Conservation (phyloP, 2,888 invertebrate species). For the Operophtera brumata region DNA sequence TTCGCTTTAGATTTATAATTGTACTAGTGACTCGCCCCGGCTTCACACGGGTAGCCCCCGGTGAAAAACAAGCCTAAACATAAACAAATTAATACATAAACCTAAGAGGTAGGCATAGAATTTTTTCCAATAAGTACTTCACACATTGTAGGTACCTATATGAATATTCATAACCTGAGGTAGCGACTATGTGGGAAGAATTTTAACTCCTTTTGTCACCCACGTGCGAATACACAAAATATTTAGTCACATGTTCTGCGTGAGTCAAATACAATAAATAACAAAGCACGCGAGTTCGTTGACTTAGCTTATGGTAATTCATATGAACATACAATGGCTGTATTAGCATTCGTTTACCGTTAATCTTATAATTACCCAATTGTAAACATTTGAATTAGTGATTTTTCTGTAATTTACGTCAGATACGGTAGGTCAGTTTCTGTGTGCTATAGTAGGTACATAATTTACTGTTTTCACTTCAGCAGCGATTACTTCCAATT, state of each 20-base stretch:
- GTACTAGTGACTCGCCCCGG: no score
- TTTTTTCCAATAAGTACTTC: not conserved
- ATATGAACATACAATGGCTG: slow-evolving; percentile 8
- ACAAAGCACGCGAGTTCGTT: slow-evolving; percentile 28
- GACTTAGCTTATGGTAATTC: slow-evolving; percentile 25
- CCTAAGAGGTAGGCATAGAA: no score
- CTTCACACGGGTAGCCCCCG: no score
- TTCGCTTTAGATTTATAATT: not conserved
- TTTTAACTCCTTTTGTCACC: slow-evolving; percentile 6
- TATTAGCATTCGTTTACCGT: slow-evolving; percentile 6
- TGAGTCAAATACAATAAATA: slow-evolving; percentile 17
- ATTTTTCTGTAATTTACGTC: not conserved
- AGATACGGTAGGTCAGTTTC: no score
- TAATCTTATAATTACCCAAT: slow-evolving; percentile 1
- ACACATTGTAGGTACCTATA: not conserved
- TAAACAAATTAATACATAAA: not conserved
- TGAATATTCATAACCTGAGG: no score
- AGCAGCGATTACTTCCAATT: slow-evolving; percentile 21
- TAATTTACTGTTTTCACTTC: no score
- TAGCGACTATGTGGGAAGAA: not conserved
- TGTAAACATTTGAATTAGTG: not conserved
- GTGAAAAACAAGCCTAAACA: no score
- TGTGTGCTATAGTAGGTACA: no score
- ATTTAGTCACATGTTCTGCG: slow-evolving; percentile 1
- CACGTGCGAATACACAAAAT: slow-evolving; percentile 19